Percentiles rank a stretch among this genome's conserved stretches.
Conservation (phyloP, 2,888 invertebrate genomes). For the Polyommatus icarus region DNA sequence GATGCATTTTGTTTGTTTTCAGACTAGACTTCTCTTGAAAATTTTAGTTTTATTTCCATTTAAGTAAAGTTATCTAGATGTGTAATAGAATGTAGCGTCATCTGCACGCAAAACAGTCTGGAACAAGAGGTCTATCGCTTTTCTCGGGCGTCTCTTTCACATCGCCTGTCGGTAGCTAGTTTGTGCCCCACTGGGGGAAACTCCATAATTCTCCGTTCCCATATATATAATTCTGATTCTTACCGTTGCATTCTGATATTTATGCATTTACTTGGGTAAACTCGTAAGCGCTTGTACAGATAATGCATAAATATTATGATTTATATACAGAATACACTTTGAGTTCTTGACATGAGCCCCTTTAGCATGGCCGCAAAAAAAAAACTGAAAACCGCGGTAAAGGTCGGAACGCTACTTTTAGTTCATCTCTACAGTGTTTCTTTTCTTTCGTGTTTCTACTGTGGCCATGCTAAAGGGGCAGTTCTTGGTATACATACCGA, state of each 20-base stretch:
- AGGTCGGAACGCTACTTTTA: no score
- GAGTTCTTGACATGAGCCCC: not conserved
- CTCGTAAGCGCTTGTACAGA: not conserved
- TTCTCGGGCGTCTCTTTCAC: conserved; percentile 61
- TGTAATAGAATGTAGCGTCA: conserved; percentile 9
- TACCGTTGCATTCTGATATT: conserved; percentile 43
- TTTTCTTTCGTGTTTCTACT: no score
- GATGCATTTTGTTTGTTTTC: not conserved
- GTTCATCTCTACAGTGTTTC: no score
- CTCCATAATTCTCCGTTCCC: conserved; percentile 60
- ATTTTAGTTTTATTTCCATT: not conserved
- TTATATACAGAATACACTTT: not conserved
- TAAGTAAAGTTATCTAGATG: not conserved
- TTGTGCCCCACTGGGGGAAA: conserved; percentile 55
- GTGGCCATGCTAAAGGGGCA: no score
- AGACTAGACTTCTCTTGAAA: not conserved
- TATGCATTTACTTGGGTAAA: conserved; percentile 7
- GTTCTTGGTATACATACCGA: no score
- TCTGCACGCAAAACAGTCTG: conserved; percentile 57
- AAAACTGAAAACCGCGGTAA: no score
- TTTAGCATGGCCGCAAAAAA: no score
- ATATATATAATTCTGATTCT: conserved; percentile 50
- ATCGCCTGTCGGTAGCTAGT: conserved; percentile 65
- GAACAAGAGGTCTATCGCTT: conserved; percentile 64
- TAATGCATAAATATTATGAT: not conserved